Evolutionary conservation across 1,140 invertebrate species (phyloP), one percentile per base, ranked within the genome.

Genomic region (Pemphigus obesinymphae): DNA sequence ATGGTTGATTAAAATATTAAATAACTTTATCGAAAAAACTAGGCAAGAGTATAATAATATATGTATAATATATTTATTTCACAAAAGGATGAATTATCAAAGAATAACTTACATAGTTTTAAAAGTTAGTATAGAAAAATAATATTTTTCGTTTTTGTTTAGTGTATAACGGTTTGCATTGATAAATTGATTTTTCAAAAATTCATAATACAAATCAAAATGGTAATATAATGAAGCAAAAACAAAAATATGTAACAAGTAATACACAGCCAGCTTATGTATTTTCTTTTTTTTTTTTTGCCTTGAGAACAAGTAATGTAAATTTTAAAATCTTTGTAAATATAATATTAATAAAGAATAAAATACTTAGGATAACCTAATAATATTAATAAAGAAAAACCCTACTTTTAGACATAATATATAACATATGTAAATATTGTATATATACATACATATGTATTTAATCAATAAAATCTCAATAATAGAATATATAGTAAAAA

Each of bases 401-500:
- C 17, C 76, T 63, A 80, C 55, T 45, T 17, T 45, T 80, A 63
- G 1, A 43, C 37, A 45, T 50, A 70, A 17, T 43, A 73, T 31
- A 73, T 29, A 45, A 45, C 13, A 45, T 11, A 45, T 45, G 1
- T 11, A 45, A 5, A 13, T 45, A 45, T 11, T 40, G 37, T 40
- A 40, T 40, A 40, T 10, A 40, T 10, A 40, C 37, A 40, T 5
- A 45, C 4, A 45, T 48, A 20, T 73, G 70, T 23, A 29, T 76
- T 23, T 63, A 45, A 80, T 80, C 17, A 63, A 80, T 80, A 80
- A 80, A 80, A 80, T 61, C 55, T 80, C 55, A 63, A 80, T 20
- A 80, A 80, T 80, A 80, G 76, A 80, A 80, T 80, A 80, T 80
- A 80, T 80, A 63, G 37, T 80, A 80, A 80, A 80, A 80, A 80